phyloP scores from a whole-genome alignment of 37 sponge, comb jelly and placozoan species.

The Eunapius fragilis region DNA sequence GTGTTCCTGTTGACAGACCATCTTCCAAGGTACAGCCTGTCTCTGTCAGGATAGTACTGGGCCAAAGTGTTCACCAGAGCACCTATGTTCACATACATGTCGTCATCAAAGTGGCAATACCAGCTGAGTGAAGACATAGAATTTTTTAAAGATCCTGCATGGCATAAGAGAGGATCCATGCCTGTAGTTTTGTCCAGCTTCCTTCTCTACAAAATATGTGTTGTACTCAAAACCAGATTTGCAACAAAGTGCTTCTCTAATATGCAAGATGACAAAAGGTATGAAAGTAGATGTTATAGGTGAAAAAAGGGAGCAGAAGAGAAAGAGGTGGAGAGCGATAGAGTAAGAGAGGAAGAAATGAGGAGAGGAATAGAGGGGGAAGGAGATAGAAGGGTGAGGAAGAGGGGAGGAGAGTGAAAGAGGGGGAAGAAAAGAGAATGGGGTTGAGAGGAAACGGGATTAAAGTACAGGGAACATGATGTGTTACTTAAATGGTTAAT shows the following conservation, averaged over 20 bases:
- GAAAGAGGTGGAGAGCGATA: no score
- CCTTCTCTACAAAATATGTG: slow-evolving; percentile 15
- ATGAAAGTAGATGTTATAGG: neutral
- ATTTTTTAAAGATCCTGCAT: no score
- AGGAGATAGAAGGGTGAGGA: neutral
- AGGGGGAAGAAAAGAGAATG: no score
- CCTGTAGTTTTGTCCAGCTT: slow-evolving; percentile 6
- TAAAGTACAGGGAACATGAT: no score
- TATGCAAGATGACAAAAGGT: neutral
- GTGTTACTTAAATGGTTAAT: no score
- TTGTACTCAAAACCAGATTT: slow-evolving; percentile 62
- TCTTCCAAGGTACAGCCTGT: slow-evolving; percentile 39
- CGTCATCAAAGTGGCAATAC: slow-evolving; percentile 77
- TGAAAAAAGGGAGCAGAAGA: no score
- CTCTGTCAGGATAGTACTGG: slow-evolving; percentile 17
- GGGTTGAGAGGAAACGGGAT: no score
- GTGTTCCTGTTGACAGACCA: slow-evolving; percentile 23
- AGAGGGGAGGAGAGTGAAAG: slow-evolving; percentile 1
- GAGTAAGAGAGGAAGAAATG: no score
- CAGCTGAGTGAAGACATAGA: slow-evolving; percentile 22
- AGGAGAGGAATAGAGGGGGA: no score
- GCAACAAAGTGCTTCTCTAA: slow-evolving; percentile 33
- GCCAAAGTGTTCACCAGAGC: slow-evolving; percentile 5
- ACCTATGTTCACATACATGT: slow-evolving; percentile 49
- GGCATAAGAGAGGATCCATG: neutral